phyloP scores from a whole-genome alignment of 2,888 invertebrate species.

The Dastarcus helophoroides region DNA sequence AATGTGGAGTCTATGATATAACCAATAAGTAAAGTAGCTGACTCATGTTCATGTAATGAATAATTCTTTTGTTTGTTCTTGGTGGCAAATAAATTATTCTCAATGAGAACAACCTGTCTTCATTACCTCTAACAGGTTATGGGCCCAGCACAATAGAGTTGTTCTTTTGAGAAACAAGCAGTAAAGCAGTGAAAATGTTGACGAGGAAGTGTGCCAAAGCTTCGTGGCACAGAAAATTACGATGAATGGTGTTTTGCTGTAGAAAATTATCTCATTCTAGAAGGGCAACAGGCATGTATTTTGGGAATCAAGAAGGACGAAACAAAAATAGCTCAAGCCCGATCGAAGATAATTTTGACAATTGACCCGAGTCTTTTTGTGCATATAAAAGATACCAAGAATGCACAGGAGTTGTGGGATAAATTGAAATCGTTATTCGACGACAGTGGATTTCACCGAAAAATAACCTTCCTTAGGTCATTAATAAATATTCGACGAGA shows the following conservation, averaged over 20 bases:
- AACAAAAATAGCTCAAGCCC: constrained; percentile 16
- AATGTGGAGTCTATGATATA: too few species aligned
- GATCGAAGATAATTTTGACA: constrained; percentile 19
- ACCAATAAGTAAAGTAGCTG: too few species aligned
- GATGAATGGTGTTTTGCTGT: constrained; percentile 18
- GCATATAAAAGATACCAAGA: constrained; percentile 17
- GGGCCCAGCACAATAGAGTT: too few species aligned
- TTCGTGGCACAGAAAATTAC: constrained; percentile 19
- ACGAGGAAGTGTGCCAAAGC: constrained; percentile 11
- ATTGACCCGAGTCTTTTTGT: constrained; percentile 18
- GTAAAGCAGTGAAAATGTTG: too few species aligned
- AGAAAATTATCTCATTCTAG: constrained; percentile 14
- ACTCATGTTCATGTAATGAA: too few species aligned
- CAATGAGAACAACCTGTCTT: too few species aligned
- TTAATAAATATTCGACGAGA: constrained; percentile 20
- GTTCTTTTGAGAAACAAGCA: too few species aligned
- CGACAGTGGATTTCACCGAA: constrained; percentile 20
- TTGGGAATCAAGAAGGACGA: constrained; percentile 6
- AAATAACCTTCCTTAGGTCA: constrained; percentile 19
- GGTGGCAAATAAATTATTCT: too few species aligned
- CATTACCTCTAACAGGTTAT: too few species aligned
- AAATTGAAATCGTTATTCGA: constrained; percentile 19
- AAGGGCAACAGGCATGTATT: constrained; percentile 10
- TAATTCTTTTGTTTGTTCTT: too few species aligned
- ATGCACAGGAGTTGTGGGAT: constrained; percentile 18